phyloP scores from a whole-genome alignment of 2,888 invertebrate genomes.

The Tenthredo scrophulariae region DNA sequence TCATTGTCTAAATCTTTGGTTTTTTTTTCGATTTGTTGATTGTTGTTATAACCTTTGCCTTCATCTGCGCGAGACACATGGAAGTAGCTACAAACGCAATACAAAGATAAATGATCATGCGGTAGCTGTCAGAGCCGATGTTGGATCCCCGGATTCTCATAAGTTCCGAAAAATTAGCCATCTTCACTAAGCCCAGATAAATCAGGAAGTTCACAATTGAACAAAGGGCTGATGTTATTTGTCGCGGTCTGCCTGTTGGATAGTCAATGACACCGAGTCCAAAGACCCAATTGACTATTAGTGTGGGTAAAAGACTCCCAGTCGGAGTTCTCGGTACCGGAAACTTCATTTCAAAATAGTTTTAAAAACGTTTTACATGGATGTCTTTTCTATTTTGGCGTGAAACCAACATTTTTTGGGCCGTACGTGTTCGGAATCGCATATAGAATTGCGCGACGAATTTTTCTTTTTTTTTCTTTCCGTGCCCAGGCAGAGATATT shows the following conservation, averaged over 20 bases:
- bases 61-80: not conserved
- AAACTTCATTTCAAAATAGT: slow-evolving; percentile 33
- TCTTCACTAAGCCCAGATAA: not conserved
- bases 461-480: too few species aligned
- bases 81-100: not conserved
- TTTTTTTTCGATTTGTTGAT: not conserved
- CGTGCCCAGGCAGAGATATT: too few species aligned
- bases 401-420: too few species aligned
- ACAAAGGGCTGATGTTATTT: not conserved
- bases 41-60: not conserved
- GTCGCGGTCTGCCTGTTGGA: slow-evolving; percentile 10
- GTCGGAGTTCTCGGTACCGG: not conserved
- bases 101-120: not conserved
- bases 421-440: too few species aligned
- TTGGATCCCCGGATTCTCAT: not conserved
- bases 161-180: not conserved
- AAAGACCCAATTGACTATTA: not conserved
- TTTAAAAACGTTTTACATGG: too few species aligned
- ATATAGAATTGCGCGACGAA: too few species aligned
- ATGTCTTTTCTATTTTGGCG: too few species aligned
- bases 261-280: slow-evolving; percentile 10
- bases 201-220: not conserved
- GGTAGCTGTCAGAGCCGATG: not conserved
- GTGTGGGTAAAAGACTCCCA: not conserved
- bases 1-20: not conserved